Percentiles rank a stretch among this genome's conserved stretches.
phyloP scores from a whole-genome alignment of 2,888 invertebrate species.

The Xanthia togata region DNA sequence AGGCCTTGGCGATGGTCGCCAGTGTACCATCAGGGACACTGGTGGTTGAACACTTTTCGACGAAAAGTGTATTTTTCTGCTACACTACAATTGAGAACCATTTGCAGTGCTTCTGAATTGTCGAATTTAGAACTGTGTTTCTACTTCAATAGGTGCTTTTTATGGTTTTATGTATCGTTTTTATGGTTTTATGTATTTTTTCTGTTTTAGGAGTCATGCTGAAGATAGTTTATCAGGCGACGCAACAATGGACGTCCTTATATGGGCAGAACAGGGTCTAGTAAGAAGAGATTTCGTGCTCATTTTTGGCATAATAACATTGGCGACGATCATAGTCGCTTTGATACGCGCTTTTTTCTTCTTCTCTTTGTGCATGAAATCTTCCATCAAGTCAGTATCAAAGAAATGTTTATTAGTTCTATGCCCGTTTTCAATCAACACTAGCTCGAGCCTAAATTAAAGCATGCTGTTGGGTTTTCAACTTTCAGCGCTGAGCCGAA shows the following conservation, averaged over 20 bases:
- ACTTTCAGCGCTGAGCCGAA: neutral
- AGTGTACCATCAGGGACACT: neutral
- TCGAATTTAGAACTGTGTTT: neutral
- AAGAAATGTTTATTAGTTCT: neutral
- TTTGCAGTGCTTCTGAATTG: neutral
- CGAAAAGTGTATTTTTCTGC: neutral
- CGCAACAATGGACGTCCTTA: slow-evolving; percentile 78
- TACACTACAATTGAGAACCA: neutral
- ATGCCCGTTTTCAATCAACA: neutral
- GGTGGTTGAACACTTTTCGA: no score
- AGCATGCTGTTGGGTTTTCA: neutral
- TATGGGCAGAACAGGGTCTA: slow-evolving; percentile 83
- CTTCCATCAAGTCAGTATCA: slow-evolving; percentile 90
- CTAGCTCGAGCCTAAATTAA: neutral
- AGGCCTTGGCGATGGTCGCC: neutral
- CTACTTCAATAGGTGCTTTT: neutral
- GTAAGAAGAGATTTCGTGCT: slow-evolving; percentile 78
- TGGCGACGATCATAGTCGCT: slow-evolving; percentile 90
- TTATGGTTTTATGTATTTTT: no score
- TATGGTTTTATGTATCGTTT: neutral
- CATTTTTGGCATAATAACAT: slow-evolving; percentile 91
- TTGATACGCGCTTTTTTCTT: slow-evolving; percentile 91
- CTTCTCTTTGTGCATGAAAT: slow-evolving; percentile 92
- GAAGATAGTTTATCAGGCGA: slow-evolving; percentile 86
- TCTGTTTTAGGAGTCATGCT: slow-evolving; percentile 79